Evolutionary conservation across 64 coral and sea anemone species (phyloP).

Genomic region (Anthopleura sola): DNA sequence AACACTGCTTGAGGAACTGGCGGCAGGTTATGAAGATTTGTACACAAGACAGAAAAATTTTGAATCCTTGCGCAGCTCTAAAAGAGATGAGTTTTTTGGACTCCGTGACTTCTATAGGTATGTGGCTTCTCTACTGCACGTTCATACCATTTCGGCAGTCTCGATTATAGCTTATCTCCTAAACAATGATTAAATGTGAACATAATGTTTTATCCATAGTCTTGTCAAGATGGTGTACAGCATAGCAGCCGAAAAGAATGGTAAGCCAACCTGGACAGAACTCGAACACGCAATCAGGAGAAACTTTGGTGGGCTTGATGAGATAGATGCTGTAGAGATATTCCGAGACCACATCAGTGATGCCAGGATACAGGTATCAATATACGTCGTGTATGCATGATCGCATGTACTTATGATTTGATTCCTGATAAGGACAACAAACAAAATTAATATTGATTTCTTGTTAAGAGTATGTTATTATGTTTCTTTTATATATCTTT

Average conservation of each 20-base stretch:
- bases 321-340: conserved; percentile 54
- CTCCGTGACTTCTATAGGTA: conserved; percentile 97
- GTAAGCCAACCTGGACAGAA: conserved; percentile 44
- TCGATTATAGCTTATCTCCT: too few relatives aligned
- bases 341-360: conserved; percentile 25
- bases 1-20: conserved; percentile 43
- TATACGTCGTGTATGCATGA: too few relatives aligned
- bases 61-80: conserved; percentile 55
- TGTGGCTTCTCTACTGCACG: neutral
- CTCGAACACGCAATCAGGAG: conserved; percentile 77
- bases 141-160: too few relatives aligned
- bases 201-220: conserved; percentile 18
- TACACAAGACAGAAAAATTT: conserved; percentile 66
- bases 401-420: too few relatives aligned
- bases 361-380: conserved; percentile 11
- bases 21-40: conserved; percentile 62
- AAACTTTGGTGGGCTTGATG: conserved; percentile 87
- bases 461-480: too few relatives aligned
- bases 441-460: too few relatives aligned
- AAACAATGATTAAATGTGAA: too few relatives aligned
- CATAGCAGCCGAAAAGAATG: conserved; percentile 38
- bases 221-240: conserved; percentile 94
- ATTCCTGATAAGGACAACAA: too few relatives aligned
- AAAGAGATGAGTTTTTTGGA: conserved; percentile 89
- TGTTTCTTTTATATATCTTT: too few relatives aligned